Evolutionary conservation across 2,113 vertebrate genomes (phyloP).

Genomic region (Phycodurus eques): DNA sequence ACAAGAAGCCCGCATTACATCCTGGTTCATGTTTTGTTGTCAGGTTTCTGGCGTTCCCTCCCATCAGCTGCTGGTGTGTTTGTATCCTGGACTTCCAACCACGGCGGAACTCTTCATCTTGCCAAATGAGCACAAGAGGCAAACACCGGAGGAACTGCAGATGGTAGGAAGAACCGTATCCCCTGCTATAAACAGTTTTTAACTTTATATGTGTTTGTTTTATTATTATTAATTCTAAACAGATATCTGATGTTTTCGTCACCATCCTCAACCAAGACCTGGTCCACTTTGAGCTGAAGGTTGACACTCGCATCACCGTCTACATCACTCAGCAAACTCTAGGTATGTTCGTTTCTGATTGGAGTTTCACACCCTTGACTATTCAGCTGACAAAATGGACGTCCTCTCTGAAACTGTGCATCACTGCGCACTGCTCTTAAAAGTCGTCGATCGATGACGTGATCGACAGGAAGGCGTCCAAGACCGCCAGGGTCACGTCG

Average conservation of each 20-base stretch:
- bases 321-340: slow-evolving; percentile 91
- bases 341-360: slow-evolving; percentile 75
- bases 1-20: background rate
- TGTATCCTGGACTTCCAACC: slow-evolving; percentile 88
- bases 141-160: slow-evolving; percentile 77
- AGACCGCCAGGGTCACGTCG: slow-evolving; percentile 53
- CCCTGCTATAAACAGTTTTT: background rate
- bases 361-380: background rate
- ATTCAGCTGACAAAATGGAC: slow-evolving; percentile 3
- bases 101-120: slow-evolving; percentile 92
- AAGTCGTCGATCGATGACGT: slow-evolving; percentile 56
- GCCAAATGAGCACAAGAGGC: slow-evolving; percentile 78
- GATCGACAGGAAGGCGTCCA: slow-evolving; percentile 61
- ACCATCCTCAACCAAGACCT: slow-evolving; percentile 90
- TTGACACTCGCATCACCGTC: slow-evolving; percentile 83
- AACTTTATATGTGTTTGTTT: background rate
- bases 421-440: slow-evolving; percentile 33
- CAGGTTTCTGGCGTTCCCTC: slow-evolving; percentile 87
- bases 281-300: slow-evolving; percentile 92
- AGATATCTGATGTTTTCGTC: slow-evolving; percentile 86
- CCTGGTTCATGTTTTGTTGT: background rate
- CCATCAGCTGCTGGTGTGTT: slow-evolving; percentile 85
- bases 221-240: slow-evolving; percentile 22
- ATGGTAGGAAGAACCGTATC: slow-evolving; percentile 68
- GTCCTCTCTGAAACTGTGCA: slow-evolving; percentile 6